phyloP scores from a whole-genome alignment of 92 coral and sea anemone species.

The Bergia sp. region DNA sequence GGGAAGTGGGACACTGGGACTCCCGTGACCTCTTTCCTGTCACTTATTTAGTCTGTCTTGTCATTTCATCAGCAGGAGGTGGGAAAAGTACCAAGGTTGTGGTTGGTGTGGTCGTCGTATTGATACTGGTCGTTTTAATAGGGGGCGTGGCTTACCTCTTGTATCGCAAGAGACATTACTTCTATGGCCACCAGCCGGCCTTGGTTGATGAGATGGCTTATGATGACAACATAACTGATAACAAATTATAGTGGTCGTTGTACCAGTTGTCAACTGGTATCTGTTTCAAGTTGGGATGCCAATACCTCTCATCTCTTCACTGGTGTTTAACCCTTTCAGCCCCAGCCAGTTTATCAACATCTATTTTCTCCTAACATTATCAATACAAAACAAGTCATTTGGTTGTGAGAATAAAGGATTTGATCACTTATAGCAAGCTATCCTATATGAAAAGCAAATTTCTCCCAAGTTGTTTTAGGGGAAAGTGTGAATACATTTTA shows the following conservation, averaged over 20 bases:
- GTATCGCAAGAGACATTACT: conserved; percentile 69
- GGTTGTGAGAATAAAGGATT: no score
- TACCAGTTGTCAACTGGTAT: neutral
- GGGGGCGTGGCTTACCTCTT: conserved; percentile 55
- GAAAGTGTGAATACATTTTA: no score
- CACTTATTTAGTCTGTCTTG: neutral
- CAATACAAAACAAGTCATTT: no score
- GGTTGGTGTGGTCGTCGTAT: conserved; percentile 69
- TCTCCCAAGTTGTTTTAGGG: no score
- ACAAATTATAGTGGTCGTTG: conserved; percentile 45
- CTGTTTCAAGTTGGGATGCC: neutral
- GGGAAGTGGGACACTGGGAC: neutral
- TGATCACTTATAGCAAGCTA: no score
- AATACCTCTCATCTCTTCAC: no score
- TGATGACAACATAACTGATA: conserved; percentile 59
- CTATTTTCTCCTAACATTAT: no score
- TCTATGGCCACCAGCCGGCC: conserved; percentile 65
- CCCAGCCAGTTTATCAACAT: no score
- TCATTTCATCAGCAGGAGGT: conserved; percentile 25
- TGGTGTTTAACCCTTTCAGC: no score
- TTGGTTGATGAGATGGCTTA: conserved; percentile 74
- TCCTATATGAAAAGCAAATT: no score
- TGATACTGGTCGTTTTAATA: conserved; percentile 55
- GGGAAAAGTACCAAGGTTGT: conserved; percentile 62
- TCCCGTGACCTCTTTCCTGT: neutral